Evolutionary conservation across 2,888 invertebrate genomes (phyloP).

Genomic region (Ormia ochracea): DNA sequence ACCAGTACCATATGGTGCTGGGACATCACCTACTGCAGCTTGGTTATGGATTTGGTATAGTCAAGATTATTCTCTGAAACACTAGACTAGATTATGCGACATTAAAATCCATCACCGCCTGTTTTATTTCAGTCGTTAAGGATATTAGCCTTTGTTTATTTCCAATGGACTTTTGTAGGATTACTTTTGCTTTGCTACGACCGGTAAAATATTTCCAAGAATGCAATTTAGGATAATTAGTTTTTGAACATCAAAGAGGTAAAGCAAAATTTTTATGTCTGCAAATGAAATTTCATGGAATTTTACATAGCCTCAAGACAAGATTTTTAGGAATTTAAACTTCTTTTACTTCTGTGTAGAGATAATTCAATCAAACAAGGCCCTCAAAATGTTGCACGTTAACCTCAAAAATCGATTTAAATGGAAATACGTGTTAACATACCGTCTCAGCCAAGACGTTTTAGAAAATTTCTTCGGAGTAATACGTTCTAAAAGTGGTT

Average conservation of each 20-base stretch:
- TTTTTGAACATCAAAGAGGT: no score
- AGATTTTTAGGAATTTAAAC: no score
- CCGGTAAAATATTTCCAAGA: neutral
- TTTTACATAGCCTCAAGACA: no score
- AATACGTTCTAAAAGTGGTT: conserved; percentile 29
- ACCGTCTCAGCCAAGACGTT: conserved; percentile 51
- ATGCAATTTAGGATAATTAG: conserved; percentile 13
- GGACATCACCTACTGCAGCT: conserved; percentile 51
- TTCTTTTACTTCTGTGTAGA: no score
- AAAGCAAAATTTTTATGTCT: no score
- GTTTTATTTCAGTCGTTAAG: conserved; percentile 56
- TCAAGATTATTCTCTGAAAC: conserved; percentile 42
- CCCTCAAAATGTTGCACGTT: no score
- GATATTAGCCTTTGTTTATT: conserved; percentile 62
- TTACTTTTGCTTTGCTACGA: neutral
- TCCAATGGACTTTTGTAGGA: neutral
- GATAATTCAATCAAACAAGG: no score
- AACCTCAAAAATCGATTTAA: no score
- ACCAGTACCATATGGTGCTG: conserved; percentile 59
- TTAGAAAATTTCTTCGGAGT: conserved; percentile 54
- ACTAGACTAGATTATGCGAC: conserved; percentile 55
- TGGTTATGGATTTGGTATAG: conserved; percentile 55
- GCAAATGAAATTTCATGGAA: no score
- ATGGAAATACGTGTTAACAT: conserved; percentile 40
- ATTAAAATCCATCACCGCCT: conserved; percentile 64